These are phyloP conservation scores for Pachymerium ferrugineum DNA, from an alignment of 2,888 invertebrate species.

Conservation along the genomic window DNA sequence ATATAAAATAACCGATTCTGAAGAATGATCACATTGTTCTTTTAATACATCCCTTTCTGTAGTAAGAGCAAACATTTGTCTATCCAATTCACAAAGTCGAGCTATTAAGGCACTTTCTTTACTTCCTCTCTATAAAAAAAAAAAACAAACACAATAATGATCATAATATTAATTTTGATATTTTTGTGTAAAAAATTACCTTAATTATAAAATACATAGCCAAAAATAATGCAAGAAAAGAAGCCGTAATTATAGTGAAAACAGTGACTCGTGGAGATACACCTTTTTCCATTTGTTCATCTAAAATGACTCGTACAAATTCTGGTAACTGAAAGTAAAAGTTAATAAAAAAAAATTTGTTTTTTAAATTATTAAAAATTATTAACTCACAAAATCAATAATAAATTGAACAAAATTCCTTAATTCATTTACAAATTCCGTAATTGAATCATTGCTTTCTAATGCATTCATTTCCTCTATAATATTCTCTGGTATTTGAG, in stretches of 20 bases:
- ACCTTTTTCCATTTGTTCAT: slow-evolving; percentile 35
- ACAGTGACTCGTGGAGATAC: slow-evolving; percentile 38
- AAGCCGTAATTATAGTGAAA: slow-evolving; percentile 34
- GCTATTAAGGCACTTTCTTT: slow-evolving; percentile 7
- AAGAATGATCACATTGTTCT: slow-evolving; percentile 28
- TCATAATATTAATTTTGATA: neutral
- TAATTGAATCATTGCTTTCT: too few species aligned
- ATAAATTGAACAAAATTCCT: neutral
- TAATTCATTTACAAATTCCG: too few species aligned
- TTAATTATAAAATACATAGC: slow-evolving; percentile 30
- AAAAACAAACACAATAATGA: neutral
- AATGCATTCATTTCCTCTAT: too few species aligned
- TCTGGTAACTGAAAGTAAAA: slow-evolving; percentile 36
- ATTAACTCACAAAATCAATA: neutral
- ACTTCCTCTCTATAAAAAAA: slow-evolving; percentile 8
- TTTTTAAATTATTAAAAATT: neutral
- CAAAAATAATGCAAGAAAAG: slow-evolving; percentile 30
- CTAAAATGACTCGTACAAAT: slow-evolving; percentile 33
- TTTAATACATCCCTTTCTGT: slow-evolving; percentile 36
- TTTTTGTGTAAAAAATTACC: neutral
- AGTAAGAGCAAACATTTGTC: slow-evolving; percentile 34
- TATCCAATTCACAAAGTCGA: slow-evolving; percentile 33
- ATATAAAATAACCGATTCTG: neutral
- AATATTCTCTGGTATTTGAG: too few species aligned
- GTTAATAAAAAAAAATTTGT: neutral